Evolutionary conservation across 2,113 vertebrate genomes (phyloP).

Genomic region (Pituophis catenifer): DNA sequence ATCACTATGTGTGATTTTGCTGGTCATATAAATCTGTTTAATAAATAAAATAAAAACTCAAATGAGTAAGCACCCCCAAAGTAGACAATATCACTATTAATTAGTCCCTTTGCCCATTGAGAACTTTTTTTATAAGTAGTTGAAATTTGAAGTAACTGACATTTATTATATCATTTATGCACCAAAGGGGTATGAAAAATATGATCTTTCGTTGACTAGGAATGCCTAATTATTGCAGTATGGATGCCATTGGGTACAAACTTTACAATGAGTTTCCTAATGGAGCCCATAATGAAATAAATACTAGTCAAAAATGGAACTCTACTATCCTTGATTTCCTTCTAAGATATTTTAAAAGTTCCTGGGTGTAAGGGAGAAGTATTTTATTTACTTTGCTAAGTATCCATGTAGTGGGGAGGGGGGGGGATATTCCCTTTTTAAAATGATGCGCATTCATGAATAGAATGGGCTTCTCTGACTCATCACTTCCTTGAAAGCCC

Average conservation of each 20-base stretch:
- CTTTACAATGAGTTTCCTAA: neutral
- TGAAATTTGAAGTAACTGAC: neutral
- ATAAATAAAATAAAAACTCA: neutral
- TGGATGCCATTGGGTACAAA: neutral
- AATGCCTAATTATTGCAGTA: neutral
- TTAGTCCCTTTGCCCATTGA: neutral
- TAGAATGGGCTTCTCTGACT: neutral
- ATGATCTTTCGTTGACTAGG: neutral
- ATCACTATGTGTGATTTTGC: neutral
- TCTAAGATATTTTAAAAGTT: neutral
- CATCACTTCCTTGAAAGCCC: neutral
- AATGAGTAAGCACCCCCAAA: neutral
- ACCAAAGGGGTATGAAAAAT: neutral
- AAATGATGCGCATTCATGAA: neutral
- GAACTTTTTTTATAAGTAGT: neutral
- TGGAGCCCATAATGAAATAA: neutral
- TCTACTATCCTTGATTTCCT: neutral
- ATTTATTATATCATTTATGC: neutral
- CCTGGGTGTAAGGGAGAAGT: neutral
- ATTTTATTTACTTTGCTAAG: neutral
- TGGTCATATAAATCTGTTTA: neutral
- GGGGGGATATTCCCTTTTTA: neutral
- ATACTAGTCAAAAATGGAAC: neutral
- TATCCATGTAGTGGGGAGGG: neutral
- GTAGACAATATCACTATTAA: neutral